Evolutionary conservation across 2,888 invertebrate species (phyloP).

Genomic region (Diplolepis rosae): DNA sequence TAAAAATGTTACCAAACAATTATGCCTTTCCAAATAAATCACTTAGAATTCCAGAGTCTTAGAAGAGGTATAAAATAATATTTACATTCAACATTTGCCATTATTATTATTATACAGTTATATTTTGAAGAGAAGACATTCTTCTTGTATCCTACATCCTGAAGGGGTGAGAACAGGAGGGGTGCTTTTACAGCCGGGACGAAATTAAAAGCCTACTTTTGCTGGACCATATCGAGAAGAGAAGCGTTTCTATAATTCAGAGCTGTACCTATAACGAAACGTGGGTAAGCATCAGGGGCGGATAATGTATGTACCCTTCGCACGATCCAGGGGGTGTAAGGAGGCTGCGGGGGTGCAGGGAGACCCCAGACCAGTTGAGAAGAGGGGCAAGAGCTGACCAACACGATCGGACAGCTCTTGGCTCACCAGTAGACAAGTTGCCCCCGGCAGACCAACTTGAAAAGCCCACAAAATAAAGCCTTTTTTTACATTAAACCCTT

Average conservation of each 20-base stretch:
- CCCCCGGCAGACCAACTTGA: conserved; percentile 65
- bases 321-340: conserved; percentile 40
- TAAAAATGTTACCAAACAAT: too few species aligned
- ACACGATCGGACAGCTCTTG: conserved; percentile 64
- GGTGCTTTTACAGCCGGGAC: conserved; percentile 45
- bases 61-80: too few species aligned
- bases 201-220: conserved; percentile 62
- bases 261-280: conserved; percentile 52
- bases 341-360: conserved; percentile 49
- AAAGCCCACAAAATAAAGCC: conserved; percentile 19
- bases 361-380: conserved; percentile 57
- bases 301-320: conserved; percentile 72
- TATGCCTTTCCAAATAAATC: too few species aligned
- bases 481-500: background rate
- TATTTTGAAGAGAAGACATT: too few species aligned
- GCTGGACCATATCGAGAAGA: conserved; percentile 42
- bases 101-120: too few species aligned
- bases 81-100: too few species aligned
- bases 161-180: conserved; percentile 31
- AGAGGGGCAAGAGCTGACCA: conserved; percentile 69
- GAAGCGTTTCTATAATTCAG: conserved; percentile 69
- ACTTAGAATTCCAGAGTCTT: too few species aligned
- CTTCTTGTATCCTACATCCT: background rate
- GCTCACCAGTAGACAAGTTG: conserved; percentile 69
- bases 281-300: conserved; percentile 62